Evolutionary conservation across 2,888 invertebrate genomes (phyloP).

Genomic region (Microctonus brassicae): DNA sequence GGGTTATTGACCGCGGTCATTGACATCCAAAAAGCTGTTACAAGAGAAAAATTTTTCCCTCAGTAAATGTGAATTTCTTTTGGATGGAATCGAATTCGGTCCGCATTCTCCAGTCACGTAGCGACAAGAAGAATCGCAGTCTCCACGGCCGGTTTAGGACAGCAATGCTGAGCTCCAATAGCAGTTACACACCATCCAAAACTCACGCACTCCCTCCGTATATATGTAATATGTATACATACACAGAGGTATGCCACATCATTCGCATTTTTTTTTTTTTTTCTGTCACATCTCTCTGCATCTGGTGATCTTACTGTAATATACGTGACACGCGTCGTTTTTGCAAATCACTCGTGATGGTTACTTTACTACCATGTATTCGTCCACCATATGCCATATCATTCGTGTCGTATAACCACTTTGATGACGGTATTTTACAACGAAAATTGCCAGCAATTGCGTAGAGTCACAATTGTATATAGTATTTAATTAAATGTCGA

Average conservation of each 20-base stretch:
- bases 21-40: constrained; percentile 5
- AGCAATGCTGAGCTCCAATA: constrained; percentile 12
- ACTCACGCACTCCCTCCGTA: neutral
- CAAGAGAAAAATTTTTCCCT: constrained; percentile 22
- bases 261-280: neutral
- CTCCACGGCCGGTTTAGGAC: constrained; percentile 26
- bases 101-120: constrained; percentile 24
- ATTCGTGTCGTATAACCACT: neutral
- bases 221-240: neutral
- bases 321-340: constrained; percentile 28
- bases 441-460: no score
- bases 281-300: neutral
- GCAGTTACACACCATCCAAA: constrained; percentile 12
- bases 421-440: no score
- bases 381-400: constrained; percentile 25
- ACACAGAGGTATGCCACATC: neutral
- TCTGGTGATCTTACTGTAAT: constrained; percentile 17
- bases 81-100: constrained; percentile 29
- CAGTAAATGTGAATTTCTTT: constrained; percentile 20
- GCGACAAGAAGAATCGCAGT: constrained; percentile 29
- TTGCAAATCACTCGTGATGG: constrained; percentile 24
- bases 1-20: constrained; percentile 21
- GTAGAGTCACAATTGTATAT: no score
- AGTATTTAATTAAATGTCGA: no score
- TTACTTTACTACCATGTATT: neutral